These are phyloP conservation scores for Gallinago nigripennis DNA, from an alignment of 2,797 vertebrate genomes.

Conservation along the genomic window DNA sequence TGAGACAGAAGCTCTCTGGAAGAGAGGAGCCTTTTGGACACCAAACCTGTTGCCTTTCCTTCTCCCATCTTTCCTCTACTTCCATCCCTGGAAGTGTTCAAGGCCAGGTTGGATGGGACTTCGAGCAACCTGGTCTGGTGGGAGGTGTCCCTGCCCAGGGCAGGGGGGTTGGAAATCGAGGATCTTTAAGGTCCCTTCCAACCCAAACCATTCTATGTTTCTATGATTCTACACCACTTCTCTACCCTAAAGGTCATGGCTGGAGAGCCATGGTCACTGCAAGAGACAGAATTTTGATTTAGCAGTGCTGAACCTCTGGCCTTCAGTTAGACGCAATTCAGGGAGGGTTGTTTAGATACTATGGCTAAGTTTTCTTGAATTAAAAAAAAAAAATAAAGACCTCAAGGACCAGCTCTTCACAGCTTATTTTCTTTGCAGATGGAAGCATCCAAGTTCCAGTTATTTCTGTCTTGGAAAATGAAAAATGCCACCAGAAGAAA, in stretches of 20 bases:
- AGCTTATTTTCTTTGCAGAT: not conserved
- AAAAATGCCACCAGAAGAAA: not conserved
- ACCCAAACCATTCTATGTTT: too few species aligned
- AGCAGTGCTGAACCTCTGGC: not conserved
- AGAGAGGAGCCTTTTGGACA: not conserved
- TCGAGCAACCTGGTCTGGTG: too few species aligned
- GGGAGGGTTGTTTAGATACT: rapidly evolving
- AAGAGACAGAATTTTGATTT: not conserved
- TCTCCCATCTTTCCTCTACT: not conserved
- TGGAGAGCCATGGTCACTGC: not conserved
- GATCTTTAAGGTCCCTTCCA: too few species aligned
- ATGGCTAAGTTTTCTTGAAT: not conserved
- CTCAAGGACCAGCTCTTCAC: not conserved
- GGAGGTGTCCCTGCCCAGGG: too few species aligned
- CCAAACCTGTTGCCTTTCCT: not conserved
- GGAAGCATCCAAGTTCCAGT: constrained; percentile 5
- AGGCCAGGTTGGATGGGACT: too few species aligned
- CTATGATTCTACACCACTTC: not conserved
- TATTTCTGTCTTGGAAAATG: constrained; percentile 24
- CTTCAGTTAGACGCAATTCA: not conserved
- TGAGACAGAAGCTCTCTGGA: not conserved
- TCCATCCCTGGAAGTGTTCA: too few species aligned
- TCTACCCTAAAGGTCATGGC: not conserved
- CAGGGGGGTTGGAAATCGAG: too few species aligned
- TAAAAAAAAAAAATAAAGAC: not conserved